Conservation (phyloP, 2,113 vertebrate genomes). For the Chlorodrepanis virens region DNA sequence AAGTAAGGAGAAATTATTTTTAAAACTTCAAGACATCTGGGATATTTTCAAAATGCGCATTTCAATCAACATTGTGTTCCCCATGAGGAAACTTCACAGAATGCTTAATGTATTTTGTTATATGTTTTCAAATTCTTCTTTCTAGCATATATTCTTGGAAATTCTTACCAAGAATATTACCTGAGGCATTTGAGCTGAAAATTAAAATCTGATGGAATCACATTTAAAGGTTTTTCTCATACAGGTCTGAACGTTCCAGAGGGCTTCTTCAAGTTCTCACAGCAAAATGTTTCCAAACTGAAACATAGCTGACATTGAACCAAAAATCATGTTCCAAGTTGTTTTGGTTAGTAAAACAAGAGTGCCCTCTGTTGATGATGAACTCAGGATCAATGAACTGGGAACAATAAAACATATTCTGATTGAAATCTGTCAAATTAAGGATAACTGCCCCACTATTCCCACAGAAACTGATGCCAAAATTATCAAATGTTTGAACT, state of each 20-base stretch:
- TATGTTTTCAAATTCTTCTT: background rate
- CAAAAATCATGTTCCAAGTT: background rate
- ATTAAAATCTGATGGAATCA: background rate
- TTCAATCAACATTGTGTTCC: background rate
- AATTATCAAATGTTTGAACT: background rate
- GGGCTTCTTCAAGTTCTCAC: background rate
- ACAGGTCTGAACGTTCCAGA: background rate
- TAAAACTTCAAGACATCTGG: background rate
- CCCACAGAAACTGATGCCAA: background rate
- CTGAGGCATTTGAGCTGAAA: background rate
- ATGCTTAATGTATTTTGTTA: background rate
- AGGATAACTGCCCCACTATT: background rate
- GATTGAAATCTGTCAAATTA: background rate
- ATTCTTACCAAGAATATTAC: background rate
- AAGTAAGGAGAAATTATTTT: background rate
- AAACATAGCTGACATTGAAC: background rate
- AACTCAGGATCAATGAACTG: background rate
- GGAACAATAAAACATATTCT: background rate
- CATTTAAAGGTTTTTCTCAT: background rate
- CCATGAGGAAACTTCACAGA: background rate
- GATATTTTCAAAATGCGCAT: background rate
- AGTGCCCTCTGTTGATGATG: slow-evolving; percentile 64
- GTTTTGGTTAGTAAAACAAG: slow-evolving; percentile 58
- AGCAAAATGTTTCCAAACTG: background rate
- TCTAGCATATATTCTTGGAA: background rate